phyloP scores from a whole-genome alignment of 1,140 invertebrate species.

The Platorchestia sp. region DNA sequence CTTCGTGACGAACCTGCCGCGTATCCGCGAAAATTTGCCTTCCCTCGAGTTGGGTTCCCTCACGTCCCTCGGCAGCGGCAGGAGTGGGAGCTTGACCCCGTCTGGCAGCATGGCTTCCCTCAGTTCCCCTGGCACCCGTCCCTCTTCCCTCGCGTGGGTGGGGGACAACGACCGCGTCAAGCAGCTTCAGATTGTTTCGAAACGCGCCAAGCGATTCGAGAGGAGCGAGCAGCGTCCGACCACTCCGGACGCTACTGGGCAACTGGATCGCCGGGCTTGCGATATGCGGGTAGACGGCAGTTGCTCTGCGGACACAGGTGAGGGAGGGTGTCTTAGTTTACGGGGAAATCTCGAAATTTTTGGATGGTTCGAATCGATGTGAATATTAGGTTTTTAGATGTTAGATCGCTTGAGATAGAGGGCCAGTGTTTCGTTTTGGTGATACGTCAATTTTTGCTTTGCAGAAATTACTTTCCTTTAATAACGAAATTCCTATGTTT shows the following conservation, averaged over 20 bases:
- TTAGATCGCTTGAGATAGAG: not conserved
- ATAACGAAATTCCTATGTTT: not conserved
- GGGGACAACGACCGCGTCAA: slow-evolving; percentile 67
- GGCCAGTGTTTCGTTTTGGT: not conserved
- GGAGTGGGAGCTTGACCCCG: slow-evolving; percentile 57
- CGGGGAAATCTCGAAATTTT: not conserved
- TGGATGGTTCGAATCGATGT: not conserved
- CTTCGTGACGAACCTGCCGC: slow-evolving; percentile 76
- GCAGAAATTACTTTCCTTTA: not conserved
- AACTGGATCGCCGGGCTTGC: not conserved
- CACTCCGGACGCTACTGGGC: not conserved
- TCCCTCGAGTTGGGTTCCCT: slow-evolving; percentile 69
- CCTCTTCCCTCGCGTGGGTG: slow-evolving; percentile 64
- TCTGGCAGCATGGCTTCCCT: slow-evolving; percentile 65
- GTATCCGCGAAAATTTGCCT: slow-evolving; percentile 77
- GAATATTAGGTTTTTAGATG: not conserved
- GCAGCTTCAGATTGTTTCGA: slow-evolving; percentile 70
- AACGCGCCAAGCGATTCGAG: slow-evolving; percentile 82
- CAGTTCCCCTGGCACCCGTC: slow-evolving; percentile 53
- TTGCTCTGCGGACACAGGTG: not conserved
- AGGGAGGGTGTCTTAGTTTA: not conserved
- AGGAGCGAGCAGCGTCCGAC: slow-evolving; percentile 70
- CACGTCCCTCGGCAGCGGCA: slow-evolving; percentile 68
- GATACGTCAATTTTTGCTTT: not conserved
- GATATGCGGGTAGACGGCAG: not conserved